A percentile compares a stretch with the other conserved stretches of the same genome.
phyloP scores from a whole-genome alignment of 1,140 invertebrate genomes.

The Lordiphosa collinella region DNA sequence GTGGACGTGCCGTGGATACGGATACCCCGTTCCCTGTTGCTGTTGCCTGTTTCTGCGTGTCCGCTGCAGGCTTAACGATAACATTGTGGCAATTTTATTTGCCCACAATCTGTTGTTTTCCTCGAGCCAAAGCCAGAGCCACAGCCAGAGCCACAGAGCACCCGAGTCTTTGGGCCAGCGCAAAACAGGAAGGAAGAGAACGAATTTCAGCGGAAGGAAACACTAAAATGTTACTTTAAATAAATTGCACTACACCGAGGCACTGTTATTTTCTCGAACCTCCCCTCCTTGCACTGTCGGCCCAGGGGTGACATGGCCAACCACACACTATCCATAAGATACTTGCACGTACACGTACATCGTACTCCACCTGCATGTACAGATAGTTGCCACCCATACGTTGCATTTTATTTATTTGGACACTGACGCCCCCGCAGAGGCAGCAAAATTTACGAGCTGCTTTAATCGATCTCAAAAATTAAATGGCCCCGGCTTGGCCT shows the following conservation, averaged over 20 bases:
- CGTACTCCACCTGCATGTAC: conserved; percentile 19
- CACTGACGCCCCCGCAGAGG: conserved; percentile 49
- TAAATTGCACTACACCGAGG: conserved; percentile 64
- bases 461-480: conserved; percentile 42
- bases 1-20: conserved; percentile 17
- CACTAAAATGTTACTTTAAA: conserved; percentile 79
- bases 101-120: conserved; percentile 70
- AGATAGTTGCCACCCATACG: conserved; percentile 25
- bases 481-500: conserved; percentile 16
- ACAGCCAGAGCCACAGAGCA: conserved; percentile 9
- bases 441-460: conserved; percentile 45
- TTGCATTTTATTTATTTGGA: conserved; percentile 68
- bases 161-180: conserved; percentile 20
- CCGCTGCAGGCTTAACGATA: conserved; percentile 64
- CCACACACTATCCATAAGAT: conserved; percentile 44
- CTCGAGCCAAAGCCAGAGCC: conserved; percentile 3
- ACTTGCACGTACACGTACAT: conserved; percentile 10
- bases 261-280: conserved; percentile 30
- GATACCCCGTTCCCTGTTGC: conserved; percentile 25
- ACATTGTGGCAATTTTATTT: conserved; percentile 76
- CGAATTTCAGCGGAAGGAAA: conserved; percentile 78
- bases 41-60: conserved; percentile 52
- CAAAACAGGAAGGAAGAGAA: conserved; percentile 71
- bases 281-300: not conserved
- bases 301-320: conserved; percentile 65